These are phyloP conservation scores for Pegoplata infirma DNA, from an alignment of 2,888 invertebrate genomes.

Conservation along the genomic window DNA sequence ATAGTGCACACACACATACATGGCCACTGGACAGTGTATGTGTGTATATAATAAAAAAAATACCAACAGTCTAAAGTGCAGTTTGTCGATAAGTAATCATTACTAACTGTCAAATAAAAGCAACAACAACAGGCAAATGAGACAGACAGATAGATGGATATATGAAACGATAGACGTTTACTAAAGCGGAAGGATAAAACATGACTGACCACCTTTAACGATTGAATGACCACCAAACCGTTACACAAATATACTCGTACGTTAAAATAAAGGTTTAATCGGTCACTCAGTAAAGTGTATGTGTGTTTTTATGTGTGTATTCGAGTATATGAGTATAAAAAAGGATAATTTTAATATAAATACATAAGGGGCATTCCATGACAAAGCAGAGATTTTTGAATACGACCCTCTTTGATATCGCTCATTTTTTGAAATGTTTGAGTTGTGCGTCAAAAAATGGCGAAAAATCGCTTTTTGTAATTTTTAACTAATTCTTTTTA, in stretches of 20 bases:
- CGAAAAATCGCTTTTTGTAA: no score
- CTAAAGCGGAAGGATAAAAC: slow-evolving; percentile 55
- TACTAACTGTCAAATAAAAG: slow-evolving; percentile 56
- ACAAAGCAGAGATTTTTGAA: no score
- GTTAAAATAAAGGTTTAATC: slow-evolving; percentile 34
- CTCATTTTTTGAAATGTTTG: no score
- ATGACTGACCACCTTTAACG: slow-evolving; percentile 58
- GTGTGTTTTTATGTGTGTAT: no score
- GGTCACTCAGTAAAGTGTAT: slow-evolving; percentile 33
- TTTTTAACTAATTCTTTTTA: no score
- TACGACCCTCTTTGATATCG: no score
- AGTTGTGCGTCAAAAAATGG: no score
- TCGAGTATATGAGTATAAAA: not conserved
- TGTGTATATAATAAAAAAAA: not conserved
- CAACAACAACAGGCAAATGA: slow-evolving; percentile 27
- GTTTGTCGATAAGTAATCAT: slow-evolving; percentile 59
- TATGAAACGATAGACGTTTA: slow-evolving; percentile 18
- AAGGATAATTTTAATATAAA: slow-evolving; percentile 8
- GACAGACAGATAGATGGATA: not conserved
- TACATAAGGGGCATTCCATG: no score
- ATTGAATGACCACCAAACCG: slow-evolving; percentile 48
- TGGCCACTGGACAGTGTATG: not conserved
- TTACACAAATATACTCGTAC: slow-evolving; percentile 10
- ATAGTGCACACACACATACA: slow-evolving; percentile 31
- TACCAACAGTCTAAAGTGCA: slow-evolving; percentile 39